A percentile compares a stretch with the other conserved stretches of the same genome.
phyloP scores from a whole-genome alignment of 2,797 vertebrate genomes.

The Salarias fasciatus region DNA sequence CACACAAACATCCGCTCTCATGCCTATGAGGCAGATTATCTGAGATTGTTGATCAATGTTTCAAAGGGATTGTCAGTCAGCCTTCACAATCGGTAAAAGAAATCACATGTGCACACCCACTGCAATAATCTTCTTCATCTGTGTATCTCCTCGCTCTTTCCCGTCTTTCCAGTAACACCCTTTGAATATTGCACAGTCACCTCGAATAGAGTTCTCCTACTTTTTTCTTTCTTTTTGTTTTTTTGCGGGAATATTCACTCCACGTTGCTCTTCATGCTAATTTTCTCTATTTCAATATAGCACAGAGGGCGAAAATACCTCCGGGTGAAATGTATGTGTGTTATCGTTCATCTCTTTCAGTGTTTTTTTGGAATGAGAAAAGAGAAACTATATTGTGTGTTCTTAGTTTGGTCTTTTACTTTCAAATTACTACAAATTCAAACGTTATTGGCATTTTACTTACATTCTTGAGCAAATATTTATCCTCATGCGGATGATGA shows the following conservation, averaged over 20 bases:
- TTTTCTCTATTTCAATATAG: not conserved
- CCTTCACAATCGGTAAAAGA: slow-evolving; percentile 23
- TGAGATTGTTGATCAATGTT: slow-evolving; percentile 34
- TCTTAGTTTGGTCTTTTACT: too few species aligned
- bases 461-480: too few species aligned
- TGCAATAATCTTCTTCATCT: slow-evolving; percentile 39
- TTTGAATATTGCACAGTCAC: slow-evolving; percentile 19
- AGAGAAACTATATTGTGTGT: too few species aligned
- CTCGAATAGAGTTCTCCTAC: slow-evolving; percentile 25
- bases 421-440: too few species aligned
- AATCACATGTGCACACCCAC: slow-evolving; percentile 11
- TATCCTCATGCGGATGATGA: too few species aligned
- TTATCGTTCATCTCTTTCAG: too few species aligned
- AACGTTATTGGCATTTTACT: too few species aligned
- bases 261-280: slow-evolving; percentile 7
- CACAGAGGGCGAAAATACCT: not conserved
- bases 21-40: slow-evolving; percentile 49
- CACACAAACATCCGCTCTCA: slow-evolving; percentile 21
- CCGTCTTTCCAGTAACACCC: slow-evolving; percentile 35
- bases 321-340: slow-evolving; percentile 9
- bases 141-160: slow-evolving; percentile 12
- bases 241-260: slow-evolving; percentile 11
- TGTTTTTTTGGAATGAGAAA: too few species aligned
- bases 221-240: slow-evolving; percentile 8
- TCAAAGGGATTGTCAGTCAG: slow-evolving; percentile 38